phyloP scores from a whole-genome alignment of 2,888 invertebrate species.

The Melanophora roralis region DNA sequence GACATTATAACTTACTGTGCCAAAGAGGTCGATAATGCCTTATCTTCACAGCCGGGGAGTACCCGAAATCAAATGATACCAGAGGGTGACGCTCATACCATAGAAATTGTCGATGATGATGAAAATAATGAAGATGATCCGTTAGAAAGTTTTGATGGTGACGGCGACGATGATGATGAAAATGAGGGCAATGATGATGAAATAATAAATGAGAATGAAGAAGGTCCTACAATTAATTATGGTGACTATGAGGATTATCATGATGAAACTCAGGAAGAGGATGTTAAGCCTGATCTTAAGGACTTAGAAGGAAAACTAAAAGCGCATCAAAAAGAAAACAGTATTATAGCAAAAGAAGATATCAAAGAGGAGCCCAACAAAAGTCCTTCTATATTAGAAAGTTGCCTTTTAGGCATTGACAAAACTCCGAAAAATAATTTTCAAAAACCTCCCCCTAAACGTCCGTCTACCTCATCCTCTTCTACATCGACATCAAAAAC shows the following conservation, averaged over 20 bases:
- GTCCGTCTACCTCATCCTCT: conserved; percentile 27
- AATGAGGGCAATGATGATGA: conserved; percentile 43
- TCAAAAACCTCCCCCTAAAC: conserved; percentile 1
- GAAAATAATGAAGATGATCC: conserved; percentile 48
- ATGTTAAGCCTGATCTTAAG: conserved; percentile 52
- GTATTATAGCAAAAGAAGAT: neutral
- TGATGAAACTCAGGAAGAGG: conserved; percentile 40
- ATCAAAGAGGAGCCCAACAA: conserved; percentile 49
- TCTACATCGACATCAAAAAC: conserved; percentile 22
- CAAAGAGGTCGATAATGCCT: conserved; percentile 59
- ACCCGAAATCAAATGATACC: conserved; percentile 48
- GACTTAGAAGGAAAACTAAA: conserved; percentile 43
- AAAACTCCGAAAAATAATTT: neutral
- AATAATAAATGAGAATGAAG: conserved; percentile 63
- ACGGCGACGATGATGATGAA: conserved; percentile 17
- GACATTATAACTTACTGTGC: conserved; percentile 64
- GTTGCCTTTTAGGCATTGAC: conserved; percentile 33
- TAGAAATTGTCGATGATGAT: conserved; percentile 19
- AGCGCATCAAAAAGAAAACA: neutral
- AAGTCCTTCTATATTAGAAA: conserved; percentile 35
- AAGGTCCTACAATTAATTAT: conserved; percentile 64
- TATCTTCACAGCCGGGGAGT: conserved; percentile 46
- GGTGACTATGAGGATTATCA: conserved; percentile 61
- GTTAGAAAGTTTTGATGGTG: conserved; percentile 37
- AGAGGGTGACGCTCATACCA: conserved; percentile 8